Evolutionary conservation across 2,888 invertebrate genomes (phyloP), one percentile per base, ranked within the genome.

Genomic region (Lissocephala sabroskyi): DNA sequence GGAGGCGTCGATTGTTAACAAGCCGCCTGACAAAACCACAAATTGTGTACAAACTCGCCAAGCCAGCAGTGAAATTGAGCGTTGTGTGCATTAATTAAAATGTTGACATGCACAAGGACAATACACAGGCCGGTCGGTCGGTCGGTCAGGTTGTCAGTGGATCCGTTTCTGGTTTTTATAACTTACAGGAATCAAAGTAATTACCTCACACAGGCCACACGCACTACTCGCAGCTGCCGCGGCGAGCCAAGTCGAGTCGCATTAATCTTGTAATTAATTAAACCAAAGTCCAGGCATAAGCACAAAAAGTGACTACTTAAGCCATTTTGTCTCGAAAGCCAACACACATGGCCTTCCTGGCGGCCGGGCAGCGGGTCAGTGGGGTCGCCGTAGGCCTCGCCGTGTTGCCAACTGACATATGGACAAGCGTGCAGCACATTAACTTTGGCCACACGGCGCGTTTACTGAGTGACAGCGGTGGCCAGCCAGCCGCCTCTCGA

Each of bases 231-330:
- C 11, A 32, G 11, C 13, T 32, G 11, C 30, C 30, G 13, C n/a
- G n/a, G n/a, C n/a, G n/a, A n/a, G n/a, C n/a, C n/a, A n/a, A n/a
- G n/a, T n/a, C n/a, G n/a, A n/a, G n/a, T n/a, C 62, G 54, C 78
- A 77, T 71, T 71, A 71, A 71, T 71, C 78, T 71, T 71, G 78
- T 77, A 71, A 71, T 71, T 71, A 71, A 71, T 71, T 71, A 75
- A 71, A 77, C 73, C 75, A 77, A 78, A 71, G 73, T 75, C 78
- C 78, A 53, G 52, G 70, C 71, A 73, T 70, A 70, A 71, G 71
- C 71, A 71, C 78, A 75, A 71, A 77, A 77, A 77, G 64, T 71
- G 78, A 71, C 75, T 71, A 77, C 71, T 77, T 77, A 71, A 71
- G 71, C 71, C 71, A 71, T 71, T 71, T 77, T 64, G 78, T 58